Conservation (phyloP, 2,888 invertebrate species). For the Celastrina argiolus region DNA sequence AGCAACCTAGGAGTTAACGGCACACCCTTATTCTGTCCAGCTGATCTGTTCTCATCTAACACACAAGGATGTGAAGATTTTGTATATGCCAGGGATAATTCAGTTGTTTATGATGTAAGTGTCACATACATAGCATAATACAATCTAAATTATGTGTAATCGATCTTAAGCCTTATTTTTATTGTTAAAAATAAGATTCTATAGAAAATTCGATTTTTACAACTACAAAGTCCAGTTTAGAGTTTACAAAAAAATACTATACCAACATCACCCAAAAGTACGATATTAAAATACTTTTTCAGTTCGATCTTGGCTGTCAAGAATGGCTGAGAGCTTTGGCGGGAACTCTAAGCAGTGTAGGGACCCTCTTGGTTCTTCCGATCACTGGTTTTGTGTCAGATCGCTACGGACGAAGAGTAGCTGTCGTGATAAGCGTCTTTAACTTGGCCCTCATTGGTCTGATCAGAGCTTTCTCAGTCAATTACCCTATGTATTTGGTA, state of each 20-base stretch:
- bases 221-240: no score
- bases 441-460: slow-evolving; percentile 47
- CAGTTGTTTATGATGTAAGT: slow-evolving; percentile 63
- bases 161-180: no score
- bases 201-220: no score
- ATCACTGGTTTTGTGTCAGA: slow-evolving; percentile 84
- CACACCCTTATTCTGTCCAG: slow-evolving; percentile 47
- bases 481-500: slow-evolving; percentile 60
- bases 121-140: neutral
- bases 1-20: slow-evolving; percentile 41
- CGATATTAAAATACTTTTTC: no score
- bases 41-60: slow-evolving; percentile 42
- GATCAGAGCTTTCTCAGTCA: slow-evolving; percentile 71
- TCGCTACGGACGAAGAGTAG: slow-evolving; percentile 73
- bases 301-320: slow-evolving; percentile 82
- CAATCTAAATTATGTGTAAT: neutral
- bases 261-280: no score
- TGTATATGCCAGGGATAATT: slow-evolving; percentile 55
- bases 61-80: slow-evolving; percentile 46
- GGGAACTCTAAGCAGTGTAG: slow-evolving; percentile 83
- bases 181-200: no score
- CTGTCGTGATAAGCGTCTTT: slow-evolving; percentile 66
- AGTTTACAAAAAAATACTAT: no score
- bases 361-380: slow-evolving; percentile 82
- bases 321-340: slow-evolving; percentile 84